These are phyloP conservation scores for Saxidomus purpurata DNA, from an alignment of 1,140 invertebrate genomes.

Conservation along the genomic window DNA sequence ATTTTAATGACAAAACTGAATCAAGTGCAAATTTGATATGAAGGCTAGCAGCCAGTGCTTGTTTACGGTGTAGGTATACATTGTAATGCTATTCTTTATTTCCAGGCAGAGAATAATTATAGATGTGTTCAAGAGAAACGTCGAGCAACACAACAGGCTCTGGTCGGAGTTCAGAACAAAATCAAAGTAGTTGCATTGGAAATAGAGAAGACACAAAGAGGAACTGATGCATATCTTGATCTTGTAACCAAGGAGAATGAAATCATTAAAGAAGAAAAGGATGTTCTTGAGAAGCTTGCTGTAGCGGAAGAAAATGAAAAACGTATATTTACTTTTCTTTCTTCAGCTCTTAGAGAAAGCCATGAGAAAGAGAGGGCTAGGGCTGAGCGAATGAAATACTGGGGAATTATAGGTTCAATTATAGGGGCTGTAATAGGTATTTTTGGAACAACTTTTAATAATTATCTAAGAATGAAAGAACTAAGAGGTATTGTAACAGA, in stretches of 20 bases:
- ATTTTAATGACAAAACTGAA: no score
- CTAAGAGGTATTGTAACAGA: constrained; percentile 89
- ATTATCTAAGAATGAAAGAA: constrained; percentile 90
- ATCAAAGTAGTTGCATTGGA: constrained; percentile 90
- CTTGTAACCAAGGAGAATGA: constrained; percentile 88
- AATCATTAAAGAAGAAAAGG: constrained; percentile 85
- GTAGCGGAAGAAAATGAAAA: constrained; percentile 88
- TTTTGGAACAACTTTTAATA: constrained; percentile 90
- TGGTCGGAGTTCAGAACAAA: constrained; percentile 88
- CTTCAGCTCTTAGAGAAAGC: constrained; percentile 90
- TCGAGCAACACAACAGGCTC: constrained; percentile 88
- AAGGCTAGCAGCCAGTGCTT: no score
- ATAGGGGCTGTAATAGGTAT: constrained; percentile 91
- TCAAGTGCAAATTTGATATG: no score
- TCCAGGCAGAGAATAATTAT: constrained; percentile 89
- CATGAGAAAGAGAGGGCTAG: constrained; percentile 92
- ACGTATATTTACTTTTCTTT: constrained; percentile 90
- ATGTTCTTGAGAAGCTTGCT: constrained; percentile 82
- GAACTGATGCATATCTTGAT: constrained; percentile 90
- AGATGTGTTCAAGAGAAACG: constrained; percentile 89
- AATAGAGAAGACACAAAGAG: constrained; percentile 90
- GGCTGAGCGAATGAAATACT: constrained; percentile 92
- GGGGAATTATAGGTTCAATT: constrained; percentile 92
- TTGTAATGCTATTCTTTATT: no score
- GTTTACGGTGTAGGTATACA: no score